phyloP scores from a whole-genome alignment of 1,140 invertebrate genomes.

The Pseudomyrmex gracilis region DNA sequence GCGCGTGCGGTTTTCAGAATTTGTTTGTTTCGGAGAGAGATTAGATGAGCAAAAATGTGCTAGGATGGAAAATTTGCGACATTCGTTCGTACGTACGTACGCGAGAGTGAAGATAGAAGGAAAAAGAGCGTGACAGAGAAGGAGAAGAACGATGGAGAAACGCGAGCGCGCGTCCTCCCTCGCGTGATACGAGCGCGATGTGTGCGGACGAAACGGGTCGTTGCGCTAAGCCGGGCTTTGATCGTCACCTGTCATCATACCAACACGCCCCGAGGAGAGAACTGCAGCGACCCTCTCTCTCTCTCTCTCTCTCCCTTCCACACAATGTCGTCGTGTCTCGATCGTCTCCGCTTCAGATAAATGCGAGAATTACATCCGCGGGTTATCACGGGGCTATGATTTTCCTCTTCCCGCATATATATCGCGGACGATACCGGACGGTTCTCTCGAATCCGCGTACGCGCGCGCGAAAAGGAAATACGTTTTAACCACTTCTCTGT shows the following conservation, averaged over 20 bases:
- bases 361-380: constrained; percentile 67
- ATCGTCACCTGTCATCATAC: constrained; percentile 80
- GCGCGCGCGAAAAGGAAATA: constrained; percentile 8
- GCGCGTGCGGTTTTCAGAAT: constrained; percentile 8
- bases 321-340: not conserved
- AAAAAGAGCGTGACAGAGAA: constrained; percentile 8
- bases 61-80: constrained; percentile 35
- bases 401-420: not conserved
- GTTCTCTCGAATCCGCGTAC: not conserved
- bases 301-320: no score
- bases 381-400: constrained; percentile 45
- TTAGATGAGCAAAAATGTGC: not conserved
- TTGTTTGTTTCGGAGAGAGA: no score
- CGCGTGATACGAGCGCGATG: constrained; percentile 71
- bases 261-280: constrained; percentile 67
- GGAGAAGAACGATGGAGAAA: constrained; percentile 47
- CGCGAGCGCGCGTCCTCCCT: constrained; percentile 61
- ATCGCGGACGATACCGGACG: constrained; percentile 7
- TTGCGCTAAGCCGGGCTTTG: constrained; percentile 81
- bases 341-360: constrained; percentile 56
- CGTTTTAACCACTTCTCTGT: constrained; percentile 28
- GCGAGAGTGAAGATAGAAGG: constrained; percentile 27
- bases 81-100: not conserved
- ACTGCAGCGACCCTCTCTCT: constrained; percentile 40
- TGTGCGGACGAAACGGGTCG: constrained; percentile 82